These are phyloP conservation scores for Spea hammondii DNA, from an alignment of 2,797 vertebrate species.

Conservation along the genomic window DNA sequence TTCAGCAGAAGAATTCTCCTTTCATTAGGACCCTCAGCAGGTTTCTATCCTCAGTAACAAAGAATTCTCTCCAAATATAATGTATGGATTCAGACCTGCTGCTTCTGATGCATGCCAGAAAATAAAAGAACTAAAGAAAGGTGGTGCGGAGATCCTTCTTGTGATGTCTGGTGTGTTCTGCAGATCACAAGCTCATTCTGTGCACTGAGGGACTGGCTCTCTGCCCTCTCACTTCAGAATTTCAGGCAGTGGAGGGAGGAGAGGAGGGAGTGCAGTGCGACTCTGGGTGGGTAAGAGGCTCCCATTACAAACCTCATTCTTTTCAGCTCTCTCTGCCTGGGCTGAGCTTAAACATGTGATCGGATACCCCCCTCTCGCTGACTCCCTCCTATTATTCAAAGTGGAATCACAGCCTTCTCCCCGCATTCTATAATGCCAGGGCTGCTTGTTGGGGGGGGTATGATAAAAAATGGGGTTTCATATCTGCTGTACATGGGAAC, in stretches of 20 bases:
- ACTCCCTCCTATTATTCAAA: neutral
- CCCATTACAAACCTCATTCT: conserved; percentile 47
- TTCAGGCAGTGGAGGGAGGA: conserved; percentile 17
- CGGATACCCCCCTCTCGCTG: conserved; percentile 12
- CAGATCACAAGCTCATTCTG: conserved; percentile 21
- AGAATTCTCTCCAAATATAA: no score
- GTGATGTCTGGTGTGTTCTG: neutral
- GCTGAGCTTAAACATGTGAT: conserved; percentile 37
- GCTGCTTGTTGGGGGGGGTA: no score
- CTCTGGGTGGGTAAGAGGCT: conserved; percentile 35
- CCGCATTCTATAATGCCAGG: neutral
- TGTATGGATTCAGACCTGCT: neutral
- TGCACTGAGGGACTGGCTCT: conserved; percentile 26
- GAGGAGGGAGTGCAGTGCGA: conserved; percentile 15
- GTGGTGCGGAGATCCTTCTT: neutral
- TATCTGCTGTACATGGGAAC: no score
- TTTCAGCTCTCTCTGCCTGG: conserved; percentile 32
- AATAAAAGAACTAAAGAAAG: neutral
- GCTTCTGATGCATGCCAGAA: neutral
- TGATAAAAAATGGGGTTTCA: no score
- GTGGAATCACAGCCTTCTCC: neutral
- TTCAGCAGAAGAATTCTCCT: no score
- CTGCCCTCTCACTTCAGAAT: conserved; percentile 30
- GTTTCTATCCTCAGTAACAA: no score
- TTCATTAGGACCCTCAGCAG: no score